Conservation (phyloP, 2,888 invertebrate genomes). For the Pterobdella sp. region DNA sequence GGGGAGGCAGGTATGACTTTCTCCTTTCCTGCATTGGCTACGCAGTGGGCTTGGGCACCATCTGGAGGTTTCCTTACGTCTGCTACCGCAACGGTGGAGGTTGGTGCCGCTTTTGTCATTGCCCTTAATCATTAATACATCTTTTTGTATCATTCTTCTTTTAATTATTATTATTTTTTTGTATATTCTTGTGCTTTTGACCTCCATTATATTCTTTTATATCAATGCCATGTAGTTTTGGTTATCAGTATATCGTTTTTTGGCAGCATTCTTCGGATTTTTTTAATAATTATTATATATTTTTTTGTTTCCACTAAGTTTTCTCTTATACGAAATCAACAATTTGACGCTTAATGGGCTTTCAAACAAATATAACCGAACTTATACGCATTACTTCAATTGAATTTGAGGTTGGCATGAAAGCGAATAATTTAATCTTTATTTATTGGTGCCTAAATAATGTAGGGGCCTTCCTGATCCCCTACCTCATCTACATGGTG, state of each 20-base stretch:
- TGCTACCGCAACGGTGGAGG: constrained; percentile 37
- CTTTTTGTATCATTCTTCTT: neutral
- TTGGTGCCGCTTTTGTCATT: constrained; percentile 15
- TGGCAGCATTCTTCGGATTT: too few species aligned
- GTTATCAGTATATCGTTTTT: too few species aligned
- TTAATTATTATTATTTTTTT: neutral
- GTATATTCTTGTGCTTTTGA: neutral
- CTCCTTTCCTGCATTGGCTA: constrained; percentile 37
- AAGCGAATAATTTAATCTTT: too few species aligned
- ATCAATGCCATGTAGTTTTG: too few species aligned
- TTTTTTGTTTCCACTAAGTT: too few species aligned
- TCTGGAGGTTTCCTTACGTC: constrained; percentile 37
- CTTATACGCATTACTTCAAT: too few species aligned
- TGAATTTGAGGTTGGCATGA: too few species aligned
- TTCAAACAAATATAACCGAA: too few species aligned
- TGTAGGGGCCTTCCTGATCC: constrained; percentile 62
- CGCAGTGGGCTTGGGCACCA: constrained; percentile 38
- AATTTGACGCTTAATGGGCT: too few species aligned
- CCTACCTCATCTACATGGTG: constrained; percentile 58
- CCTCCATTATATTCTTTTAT: too few species aligned
- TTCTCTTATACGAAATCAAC: neutral
- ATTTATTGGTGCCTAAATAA: too few species aligned
- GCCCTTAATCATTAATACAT: neutral
- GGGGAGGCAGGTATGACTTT: constrained; percentile 36
- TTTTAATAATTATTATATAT: too few species aligned